Percentiles rank a stretch among this genome's conserved stretches.
phyloP scores from a whole-genome alignment of 2,113 vertebrate species.

The Petaurus breviceps region DNA sequence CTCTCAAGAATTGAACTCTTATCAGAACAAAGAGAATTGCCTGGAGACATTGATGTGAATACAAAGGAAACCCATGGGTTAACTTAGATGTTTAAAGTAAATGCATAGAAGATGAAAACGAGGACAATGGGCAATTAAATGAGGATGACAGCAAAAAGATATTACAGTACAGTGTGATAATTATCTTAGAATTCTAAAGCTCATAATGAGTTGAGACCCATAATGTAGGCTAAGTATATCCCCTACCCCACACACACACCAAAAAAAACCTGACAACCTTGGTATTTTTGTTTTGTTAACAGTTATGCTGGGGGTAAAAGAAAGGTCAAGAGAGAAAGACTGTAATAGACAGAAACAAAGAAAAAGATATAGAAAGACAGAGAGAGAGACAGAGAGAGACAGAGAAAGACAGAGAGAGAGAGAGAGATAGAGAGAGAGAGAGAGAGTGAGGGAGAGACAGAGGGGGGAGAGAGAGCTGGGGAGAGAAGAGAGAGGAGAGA shows the following conservation, averaged over 20 bases:
- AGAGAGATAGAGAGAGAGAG: not conserved
- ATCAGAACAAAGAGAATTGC: not conserved
- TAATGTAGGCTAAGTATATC: not conserved
- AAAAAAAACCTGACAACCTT: not conserved
- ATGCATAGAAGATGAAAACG: not conserved
- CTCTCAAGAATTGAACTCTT: not conserved
- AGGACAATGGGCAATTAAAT: not conserved
- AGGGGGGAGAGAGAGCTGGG: not conserved
- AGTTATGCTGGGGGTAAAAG: not conserved
- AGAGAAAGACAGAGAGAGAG: not conserved
- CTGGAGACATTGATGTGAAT: not conserved
- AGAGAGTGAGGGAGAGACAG: not conserved
- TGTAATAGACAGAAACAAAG: not conserved
- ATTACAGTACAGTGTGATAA: not conserved
- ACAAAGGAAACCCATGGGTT: not conserved
- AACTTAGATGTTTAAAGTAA: too few species aligned
- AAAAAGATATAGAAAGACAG: not conserved
- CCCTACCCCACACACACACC: too few species aligned
- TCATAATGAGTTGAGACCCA: not conserved
- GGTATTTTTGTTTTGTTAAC: not conserved
- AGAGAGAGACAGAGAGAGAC: not conserved
- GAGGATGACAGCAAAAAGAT: not conserved
- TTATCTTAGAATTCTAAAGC: not conserved
- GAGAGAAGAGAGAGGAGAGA: too few species aligned
- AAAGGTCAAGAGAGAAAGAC: not conserved